Base-by-base conservation (phyloP, 2,888 invertebrate species). In the Xiphydria camelus region DNA sequence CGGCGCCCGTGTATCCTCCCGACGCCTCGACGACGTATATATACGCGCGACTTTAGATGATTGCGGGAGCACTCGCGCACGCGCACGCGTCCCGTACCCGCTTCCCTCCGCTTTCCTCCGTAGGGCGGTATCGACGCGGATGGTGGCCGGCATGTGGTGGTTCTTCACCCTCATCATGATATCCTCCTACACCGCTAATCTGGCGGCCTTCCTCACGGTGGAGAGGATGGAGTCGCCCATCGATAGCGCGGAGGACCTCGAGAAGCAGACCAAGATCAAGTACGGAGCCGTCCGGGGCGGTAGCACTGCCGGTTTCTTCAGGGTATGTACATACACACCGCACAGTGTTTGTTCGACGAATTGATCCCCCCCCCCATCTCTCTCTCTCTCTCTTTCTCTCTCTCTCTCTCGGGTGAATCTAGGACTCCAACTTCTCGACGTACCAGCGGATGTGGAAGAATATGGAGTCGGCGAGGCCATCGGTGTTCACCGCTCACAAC, bases 191-290 rank as follows among this genome's bases (percentile, higher is more conserved):
- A 96, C 95, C 1, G 95, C 95, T 31, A 95, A 95, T 75, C 81
- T 96, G 61, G 94, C 95, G 6, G 95, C 95, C 17, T 95, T 94
- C 70, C 80, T 95, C 4, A 95, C 95, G 1, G 91, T 89, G 64
- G 91, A 92, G 23, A 83, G 92, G 22, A 89, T 91, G 87, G 91
- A 90, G 48, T 87, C 88, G 26, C 90, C 93, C 2, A 94, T 98
- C 48, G 88, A 89, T 68, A 89, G 85, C 63, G 95, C 91, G 1
- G 95, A 96, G 67, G 96, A 96, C 76, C 81, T 98, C 47, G 91
- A 94, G 1, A 85, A 87, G 65, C 97, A 98, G 76, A 91, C 86
- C n/a, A 91, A 91, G 76, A 94, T 98, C 57, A 94, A 95, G 76
- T 98, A 95, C 74, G 98, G 98, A 3, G 88, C 89, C n/a, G 78